Base-by-base conservation (phyloP, 1,140 invertebrate genomes). In the Cotesia vestalis region DNA sequence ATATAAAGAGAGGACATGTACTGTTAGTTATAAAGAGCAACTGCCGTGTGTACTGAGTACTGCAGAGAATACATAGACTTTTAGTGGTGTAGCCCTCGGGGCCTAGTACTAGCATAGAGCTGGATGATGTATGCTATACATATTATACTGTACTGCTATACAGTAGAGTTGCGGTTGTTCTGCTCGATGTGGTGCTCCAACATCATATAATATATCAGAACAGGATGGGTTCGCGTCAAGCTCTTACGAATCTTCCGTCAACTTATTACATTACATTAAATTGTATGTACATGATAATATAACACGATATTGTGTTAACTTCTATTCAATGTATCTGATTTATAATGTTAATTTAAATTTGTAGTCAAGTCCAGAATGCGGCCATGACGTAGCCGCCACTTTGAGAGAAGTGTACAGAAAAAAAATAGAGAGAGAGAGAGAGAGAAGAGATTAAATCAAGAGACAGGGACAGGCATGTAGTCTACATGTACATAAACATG, bases 401-500 rank as follows among this genome's bases (percentile, higher is more conserved):
- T 35, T 40, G 52, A 40, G 40, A 38, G 61, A 63, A 46, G 6
- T 27, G 11, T 12, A n/a, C 17, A n/a, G n/a, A 55, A 17, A 27
- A 71, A 35, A 66, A 35, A 66, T 46, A 53, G 52, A 34, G 51
- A n/a, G 36, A 61, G 46, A 53, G 52, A 34, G 51, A n/a, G 36
- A 61, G 46, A 57, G 52, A 34, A 59, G 35, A 35, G 34, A 68
- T 4, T 20, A 17, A 27, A 46, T 69, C 5, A 52, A 68, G 46
- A 52, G 64, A 68, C 36, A 64, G 63, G 35, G 12, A 36, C 59
- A 46, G 4, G 4, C 34, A 67, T 55, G 34, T 69, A 66, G 40
- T 46, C 40, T 60, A 40, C 69, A 72, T 60, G 53, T 59, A 64
- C 59, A 55, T 69, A 70, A 34, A 73, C 60, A 75, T 77, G 73